Evolutionary conservation across 2,797 vertebrate genomes (phyloP).

Genomic region (Furcifer pardalis): DNA sequence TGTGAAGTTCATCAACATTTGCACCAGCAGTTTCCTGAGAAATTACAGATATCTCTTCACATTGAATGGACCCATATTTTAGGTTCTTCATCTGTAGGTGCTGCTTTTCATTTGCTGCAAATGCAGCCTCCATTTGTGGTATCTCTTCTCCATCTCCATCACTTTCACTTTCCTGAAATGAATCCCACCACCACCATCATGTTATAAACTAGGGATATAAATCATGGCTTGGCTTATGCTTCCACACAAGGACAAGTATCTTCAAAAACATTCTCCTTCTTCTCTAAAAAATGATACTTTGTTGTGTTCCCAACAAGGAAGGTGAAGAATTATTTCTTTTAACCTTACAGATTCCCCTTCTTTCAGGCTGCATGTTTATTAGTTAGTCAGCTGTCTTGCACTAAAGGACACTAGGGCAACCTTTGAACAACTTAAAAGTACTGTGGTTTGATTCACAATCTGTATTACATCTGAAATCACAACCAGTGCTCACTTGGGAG

Average conservation of each 20-base stretch:
- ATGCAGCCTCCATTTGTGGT: background rate
- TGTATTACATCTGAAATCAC: too few relatives aligned
- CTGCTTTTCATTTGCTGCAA: slow-evolving; percentile 48
- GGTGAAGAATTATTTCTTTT: accelerated
- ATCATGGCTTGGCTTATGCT: too few relatives aligned
- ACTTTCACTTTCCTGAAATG: slow-evolving; percentile 52
- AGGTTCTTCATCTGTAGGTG: slow-evolving; percentile 48
- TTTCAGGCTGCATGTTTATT: background rate
- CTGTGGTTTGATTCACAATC: too few relatives aligned
- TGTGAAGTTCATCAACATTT: slow-evolving; percentile 38
- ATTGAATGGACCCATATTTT: slow-evolving; percentile 69
- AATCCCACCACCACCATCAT: slow-evolving; percentile 22
- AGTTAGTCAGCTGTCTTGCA: background rate
- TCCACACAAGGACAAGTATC: too few relatives aligned
- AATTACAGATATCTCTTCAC: background rate
- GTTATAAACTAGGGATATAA: too few relatives aligned
- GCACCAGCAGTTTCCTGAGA: background rate
- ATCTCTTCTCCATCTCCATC: slow-evolving; percentile 31
- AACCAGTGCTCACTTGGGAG: too few relatives aligned
- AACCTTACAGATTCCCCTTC: background rate
- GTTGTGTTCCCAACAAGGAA: background rate
- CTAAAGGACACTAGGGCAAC: background rate
- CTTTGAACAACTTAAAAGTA: slow-evolving; percentile 5
- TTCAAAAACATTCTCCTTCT: too few relatives aligned
- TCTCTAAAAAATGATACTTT: too few relatives aligned